Conservation (phyloP, 2,113 vertebrate genomes). For the Micronycteris hirsuta region DNA sequence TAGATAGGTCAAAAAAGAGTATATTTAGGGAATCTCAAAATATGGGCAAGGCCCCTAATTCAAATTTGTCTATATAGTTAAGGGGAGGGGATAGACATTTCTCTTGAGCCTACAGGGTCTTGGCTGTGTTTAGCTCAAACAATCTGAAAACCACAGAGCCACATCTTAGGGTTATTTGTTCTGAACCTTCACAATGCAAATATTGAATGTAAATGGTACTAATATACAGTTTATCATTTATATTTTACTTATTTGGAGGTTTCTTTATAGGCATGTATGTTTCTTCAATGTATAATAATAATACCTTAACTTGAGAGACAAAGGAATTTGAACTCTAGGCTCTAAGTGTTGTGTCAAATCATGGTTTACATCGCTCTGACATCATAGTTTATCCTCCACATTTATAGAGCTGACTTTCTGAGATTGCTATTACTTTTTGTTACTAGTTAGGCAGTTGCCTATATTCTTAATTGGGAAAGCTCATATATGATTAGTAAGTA, state of each 20-base stretch:
- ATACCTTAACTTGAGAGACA: neutral
- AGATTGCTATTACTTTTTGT: neutral
- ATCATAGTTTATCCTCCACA: neutral
- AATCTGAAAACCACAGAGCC: neutral
- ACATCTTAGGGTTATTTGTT: neutral
- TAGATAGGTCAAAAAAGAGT: neutral
- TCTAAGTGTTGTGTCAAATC: neutral
- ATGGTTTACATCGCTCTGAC: neutral
- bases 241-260: neutral
- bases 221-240: neutral
- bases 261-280: neutral
- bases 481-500: neutral
- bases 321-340: neutral
- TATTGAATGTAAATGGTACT: neutral
- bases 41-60: neutral
- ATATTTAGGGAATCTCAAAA: neutral
- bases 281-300: neutral
- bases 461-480: neutral
- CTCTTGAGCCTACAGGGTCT: neutral
- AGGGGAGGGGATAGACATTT: no score
- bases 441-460: neutral
- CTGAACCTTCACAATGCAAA: neutral
- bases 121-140: neutral
- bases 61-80: neutral
- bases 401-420: neutral